A percentile compares a stretch with the other conserved stretches of the same genome.
phyloP scores from a whole-genome alignment of 2,888 invertebrate species.

The Caenorhabditis sp. region DNA sequence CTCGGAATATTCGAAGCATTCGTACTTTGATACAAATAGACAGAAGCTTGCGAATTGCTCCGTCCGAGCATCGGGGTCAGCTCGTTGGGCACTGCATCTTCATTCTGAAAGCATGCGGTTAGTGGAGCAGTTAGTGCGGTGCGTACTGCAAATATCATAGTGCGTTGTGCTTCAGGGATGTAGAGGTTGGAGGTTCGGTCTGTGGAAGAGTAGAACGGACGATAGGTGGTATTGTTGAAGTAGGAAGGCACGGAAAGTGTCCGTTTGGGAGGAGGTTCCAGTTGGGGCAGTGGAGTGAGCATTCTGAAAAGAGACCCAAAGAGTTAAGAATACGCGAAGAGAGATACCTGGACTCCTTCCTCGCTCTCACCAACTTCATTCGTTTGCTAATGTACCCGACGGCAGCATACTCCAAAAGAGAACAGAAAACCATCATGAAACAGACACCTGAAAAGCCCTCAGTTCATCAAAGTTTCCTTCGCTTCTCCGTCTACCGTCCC shows the following conservation, averaged over 20 bases:
- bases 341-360: conserved; percentile 61
- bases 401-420: conserved; percentile 95
- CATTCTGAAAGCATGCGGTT: conserved; percentile 38
- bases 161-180: conserved; percentile 61
- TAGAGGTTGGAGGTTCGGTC: conserved; percentile 66
- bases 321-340: too few relatives aligned
- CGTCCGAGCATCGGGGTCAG: conserved; percentile 52
- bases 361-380: conserved; percentile 61
- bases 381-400: conserved; percentile 95
- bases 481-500: background rate
- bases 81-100: conserved; percentile 43
- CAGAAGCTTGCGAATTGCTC: conserved; percentile 48
- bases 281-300: conserved; percentile 39
- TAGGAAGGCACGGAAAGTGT: conserved; percentile 55
- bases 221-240: conserved; percentile 66
- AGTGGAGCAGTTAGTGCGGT: background rate
- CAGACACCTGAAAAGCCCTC: conserved; percentile 81
- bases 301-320: conserved; percentile 11
- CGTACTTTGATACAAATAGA: conserved; percentile 50
- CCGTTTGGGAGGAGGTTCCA: conserved; percentile 42
- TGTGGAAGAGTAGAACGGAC: conserved; percentile 74
- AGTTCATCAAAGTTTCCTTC: too few relatives aligned
- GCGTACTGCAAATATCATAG: conserved; percentile 46
- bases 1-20: background rate
- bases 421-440: conserved; percentile 99